phyloP scores from a whole-genome alignment of 2,888 invertebrate genomes.

The Acleris literana region DNA sequence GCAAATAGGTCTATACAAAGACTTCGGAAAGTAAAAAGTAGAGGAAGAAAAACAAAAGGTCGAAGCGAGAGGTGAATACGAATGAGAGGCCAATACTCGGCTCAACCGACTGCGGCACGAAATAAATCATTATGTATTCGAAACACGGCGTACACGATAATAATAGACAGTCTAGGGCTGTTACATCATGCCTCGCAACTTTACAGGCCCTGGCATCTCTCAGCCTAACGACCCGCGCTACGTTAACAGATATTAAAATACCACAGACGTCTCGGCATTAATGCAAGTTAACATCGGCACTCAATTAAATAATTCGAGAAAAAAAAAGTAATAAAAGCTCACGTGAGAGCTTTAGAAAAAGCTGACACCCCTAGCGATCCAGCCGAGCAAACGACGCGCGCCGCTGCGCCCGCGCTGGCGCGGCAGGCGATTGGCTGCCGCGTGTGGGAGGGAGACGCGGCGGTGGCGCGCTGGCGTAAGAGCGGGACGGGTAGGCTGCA shows the following conservation, averaged over 20 bases:
- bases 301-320: slow-evolving; percentile 65
- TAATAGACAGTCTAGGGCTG: slow-evolving; percentile 55
- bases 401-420: slow-evolving; percentile 72
- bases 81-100: slow-evolving; percentile 56
- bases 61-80: slow-evolving; percentile 59
- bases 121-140: slow-evolving; percentile 74
- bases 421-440: slow-evolving; percentile 68
- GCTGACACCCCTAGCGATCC: slow-evolving; percentile 78
- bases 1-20: slow-evolving; percentile 74
- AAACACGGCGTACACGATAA: slow-evolving; percentile 61
- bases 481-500: slow-evolving; percentile 62
- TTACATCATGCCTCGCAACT: slow-evolving; percentile 44
- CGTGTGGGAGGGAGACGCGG: slow-evolving; percentile 56
- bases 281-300: slow-evolving; percentile 56
- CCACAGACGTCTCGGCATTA: slow-evolving; percentile 47
- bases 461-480: slow-evolving; percentile 43
- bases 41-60: slow-evolving; percentile 70
- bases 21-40: slow-evolving; percentile 62
- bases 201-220: slow-evolving; percentile 11
- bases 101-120: slow-evolving; percentile 52
- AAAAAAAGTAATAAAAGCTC: slow-evolving; percentile 62
- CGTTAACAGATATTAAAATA: slow-evolving; percentile 52
- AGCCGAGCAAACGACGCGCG: slow-evolving; percentile 78
- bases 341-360: slow-evolving; percentile 75
- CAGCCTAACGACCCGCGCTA: slow-evolving; percentile 26